phyloP scores from a whole-genome alignment of 2,113 vertebrate species.

The Dasyprocta punctata region DNA sequence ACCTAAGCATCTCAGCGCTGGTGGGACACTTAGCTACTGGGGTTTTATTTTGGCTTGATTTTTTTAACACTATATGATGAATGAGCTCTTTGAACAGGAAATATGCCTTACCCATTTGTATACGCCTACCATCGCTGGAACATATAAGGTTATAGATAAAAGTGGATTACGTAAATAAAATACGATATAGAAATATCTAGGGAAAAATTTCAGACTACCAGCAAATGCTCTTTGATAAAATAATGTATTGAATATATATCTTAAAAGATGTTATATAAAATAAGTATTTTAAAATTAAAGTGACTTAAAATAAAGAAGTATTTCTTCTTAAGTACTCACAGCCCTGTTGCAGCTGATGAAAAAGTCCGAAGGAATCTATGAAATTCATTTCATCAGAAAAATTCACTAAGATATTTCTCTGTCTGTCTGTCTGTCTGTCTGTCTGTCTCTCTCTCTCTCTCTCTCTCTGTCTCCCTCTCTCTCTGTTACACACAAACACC shows the following conservation, averaged over 20 bases:
- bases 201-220: not conserved
- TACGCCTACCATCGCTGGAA: not conserved
- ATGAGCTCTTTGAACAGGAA: not conserved
- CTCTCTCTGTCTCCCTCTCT: not conserved
- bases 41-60: not conserved
- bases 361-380: not conserved
- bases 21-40: not conserved
- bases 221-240: conserved; percentile 47
- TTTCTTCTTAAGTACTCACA: conserved; percentile 51
- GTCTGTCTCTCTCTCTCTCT: not conserved
- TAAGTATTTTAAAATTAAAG: conserved; percentile 46
- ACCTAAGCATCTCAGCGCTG: not conserved
- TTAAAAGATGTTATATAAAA: not conserved
- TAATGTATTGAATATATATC: not conserved
- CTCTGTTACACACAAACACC: not conserved
- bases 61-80: not conserved
- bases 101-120: not conserved
- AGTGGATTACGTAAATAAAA: not conserved
- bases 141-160: not conserved
- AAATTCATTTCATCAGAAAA: conserved; percentile 65
- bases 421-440: not conserved
- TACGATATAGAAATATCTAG: not conserved
- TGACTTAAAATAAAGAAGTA: conserved; percentile 9
- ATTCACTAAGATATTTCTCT: not conserved
- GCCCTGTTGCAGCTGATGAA: not conserved